Evolutionary conservation across 2,888 invertebrate genomes (phyloP).

Genomic region (Trachelus troglodyta): DNA sequence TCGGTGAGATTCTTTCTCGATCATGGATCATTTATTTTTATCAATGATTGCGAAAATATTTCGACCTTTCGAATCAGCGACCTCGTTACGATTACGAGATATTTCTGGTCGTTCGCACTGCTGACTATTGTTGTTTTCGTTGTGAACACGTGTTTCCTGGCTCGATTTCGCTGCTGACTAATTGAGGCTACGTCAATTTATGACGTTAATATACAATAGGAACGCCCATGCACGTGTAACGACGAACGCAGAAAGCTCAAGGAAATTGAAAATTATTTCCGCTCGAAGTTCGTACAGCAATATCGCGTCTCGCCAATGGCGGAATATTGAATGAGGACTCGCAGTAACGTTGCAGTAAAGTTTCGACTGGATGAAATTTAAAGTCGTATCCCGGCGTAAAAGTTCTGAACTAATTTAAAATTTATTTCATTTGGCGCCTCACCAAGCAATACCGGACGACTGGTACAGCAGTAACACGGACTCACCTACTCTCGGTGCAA

Average conservation of each 20-base stretch:
- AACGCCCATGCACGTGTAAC: background rate
- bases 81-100: background rate
- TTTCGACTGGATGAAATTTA: background rate
- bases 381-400: background rate
- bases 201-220: background rate
- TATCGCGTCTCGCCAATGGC: background rate
- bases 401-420: conserved; percentile 50
- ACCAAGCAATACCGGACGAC: conserved; percentile 37
- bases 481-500: background rate
- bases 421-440: conserved; percentile 46
- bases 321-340: background rate
- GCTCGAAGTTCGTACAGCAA: background rate
- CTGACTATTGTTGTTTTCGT: background rate
- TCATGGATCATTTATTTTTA: background rate
- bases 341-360: background rate
- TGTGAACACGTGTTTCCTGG: background rate
- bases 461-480: background rate
- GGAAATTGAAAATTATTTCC: background rate
- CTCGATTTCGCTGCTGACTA: background rate
- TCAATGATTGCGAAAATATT: background rate
- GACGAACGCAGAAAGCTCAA: background rate
- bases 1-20: conserved; percentile 63
- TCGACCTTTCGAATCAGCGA: background rate
- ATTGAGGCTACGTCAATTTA: background rate
- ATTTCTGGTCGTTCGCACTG: background rate